phyloP scores from a whole-genome alignment of 2,113 vertebrate genomes.

The Cariama cristata region DNA sequence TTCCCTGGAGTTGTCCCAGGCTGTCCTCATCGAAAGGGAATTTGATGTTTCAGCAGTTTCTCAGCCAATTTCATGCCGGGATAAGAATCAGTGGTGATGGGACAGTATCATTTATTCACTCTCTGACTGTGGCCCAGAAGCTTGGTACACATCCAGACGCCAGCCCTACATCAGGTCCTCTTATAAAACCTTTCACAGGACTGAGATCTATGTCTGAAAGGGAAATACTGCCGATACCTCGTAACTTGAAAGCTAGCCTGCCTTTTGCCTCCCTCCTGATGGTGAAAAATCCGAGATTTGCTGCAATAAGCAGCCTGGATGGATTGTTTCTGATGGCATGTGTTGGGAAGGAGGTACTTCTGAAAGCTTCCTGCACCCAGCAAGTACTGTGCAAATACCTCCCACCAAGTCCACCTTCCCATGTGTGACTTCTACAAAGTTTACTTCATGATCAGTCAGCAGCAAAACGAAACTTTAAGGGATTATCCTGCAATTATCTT shows the following conservation, averaged over 20 bases:
- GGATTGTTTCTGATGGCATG: not conserved
- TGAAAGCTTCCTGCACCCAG: not conserved
- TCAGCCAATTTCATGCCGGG: slow-evolving; percentile 35
- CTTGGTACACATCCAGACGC: not conserved
- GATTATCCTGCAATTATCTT: not conserved
- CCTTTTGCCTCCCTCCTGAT: not conserved
- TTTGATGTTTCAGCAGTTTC: slow-evolving; percentile 51
- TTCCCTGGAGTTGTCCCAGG: slow-evolving; percentile 48
- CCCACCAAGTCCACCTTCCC: not conserved
- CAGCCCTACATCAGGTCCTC: not conserved
- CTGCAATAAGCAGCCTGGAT: not conserved
- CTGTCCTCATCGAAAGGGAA: slow-evolving; percentile 41
- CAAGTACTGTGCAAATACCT: not conserved
- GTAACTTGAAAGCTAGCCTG: not conserved
- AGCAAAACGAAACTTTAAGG: not conserved
- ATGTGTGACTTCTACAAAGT: not conserved
- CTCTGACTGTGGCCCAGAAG: not conserved
- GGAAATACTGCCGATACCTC: not conserved
- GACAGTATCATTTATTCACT: not conserved
- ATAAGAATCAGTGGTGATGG: slow-evolving; percentile 18
- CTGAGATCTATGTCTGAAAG: not conserved
- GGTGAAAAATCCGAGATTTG: not conserved
- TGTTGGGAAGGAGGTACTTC: not conserved
- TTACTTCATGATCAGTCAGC: not conserved
- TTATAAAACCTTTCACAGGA: not conserved